A percentile compares a stretch with the other conserved stretches of the same genome.
phyloP scores from a whole-genome alignment of 2,888 invertebrate species.

The Polydrusus tereticollis region DNA sequence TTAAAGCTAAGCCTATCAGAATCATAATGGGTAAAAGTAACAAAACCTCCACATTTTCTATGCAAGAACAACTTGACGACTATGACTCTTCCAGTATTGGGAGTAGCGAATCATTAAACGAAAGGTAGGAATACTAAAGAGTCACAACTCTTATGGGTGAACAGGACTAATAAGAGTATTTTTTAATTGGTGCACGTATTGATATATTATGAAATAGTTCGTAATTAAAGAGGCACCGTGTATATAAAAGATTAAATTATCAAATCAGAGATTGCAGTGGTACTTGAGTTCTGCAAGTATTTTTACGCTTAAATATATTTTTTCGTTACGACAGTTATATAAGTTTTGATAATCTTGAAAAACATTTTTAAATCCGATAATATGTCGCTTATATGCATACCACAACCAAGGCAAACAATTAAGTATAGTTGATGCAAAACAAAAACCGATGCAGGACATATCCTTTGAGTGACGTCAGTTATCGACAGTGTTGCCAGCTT shows the following conservation, averaged over 20 bases:
- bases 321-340: neutral
- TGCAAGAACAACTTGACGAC: conserved; percentile 13
- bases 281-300: neutral
- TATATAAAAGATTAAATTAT: neutral
- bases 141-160: too few relatives aligned
- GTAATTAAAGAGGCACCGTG: too few relatives aligned
- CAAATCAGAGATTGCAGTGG: neutral
- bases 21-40: neutral
- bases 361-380: neutral
- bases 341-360: neutral
- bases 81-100: conserved; percentile 39
- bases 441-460: too few relatives aligned
- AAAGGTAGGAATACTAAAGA: conserved; percentile 38
- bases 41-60: neutral
- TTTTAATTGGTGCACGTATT: too few relatives aligned
- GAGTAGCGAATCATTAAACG: conserved; percentile 31
- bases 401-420: too few relatives aligned
- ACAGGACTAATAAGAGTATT: too few relatives aligned
- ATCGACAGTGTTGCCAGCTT: too few relatives aligned
- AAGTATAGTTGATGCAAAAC: too few relatives aligned
- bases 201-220: too few relatives aligned
- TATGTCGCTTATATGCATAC: too few relatives aligned
- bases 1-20: neutral
- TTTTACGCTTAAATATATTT: neutral
- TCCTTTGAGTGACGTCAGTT: too few relatives aligned